phyloP scores from a whole-genome alignment of 2,113 vertebrate genomes.

The Syrmaticus mikado region DNA sequence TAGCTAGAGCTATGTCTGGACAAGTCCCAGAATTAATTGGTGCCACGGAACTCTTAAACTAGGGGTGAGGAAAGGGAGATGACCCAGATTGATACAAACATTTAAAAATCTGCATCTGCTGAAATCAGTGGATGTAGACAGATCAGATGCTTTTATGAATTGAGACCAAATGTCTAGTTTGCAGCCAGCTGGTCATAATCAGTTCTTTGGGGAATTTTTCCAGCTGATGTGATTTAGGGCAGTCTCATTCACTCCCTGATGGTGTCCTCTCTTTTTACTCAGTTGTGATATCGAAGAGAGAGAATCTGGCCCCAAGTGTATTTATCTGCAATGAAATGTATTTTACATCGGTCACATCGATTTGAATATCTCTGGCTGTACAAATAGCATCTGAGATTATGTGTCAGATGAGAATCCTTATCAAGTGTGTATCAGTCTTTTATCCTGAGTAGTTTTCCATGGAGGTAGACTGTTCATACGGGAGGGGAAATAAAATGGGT shows the following conservation, averaged over 20 bases:
- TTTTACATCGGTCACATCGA: neutral
- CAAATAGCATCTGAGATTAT: neutral
- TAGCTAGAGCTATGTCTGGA: neutral
- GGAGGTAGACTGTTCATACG: neutral
- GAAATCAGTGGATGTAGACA: constrained; percentile 11
- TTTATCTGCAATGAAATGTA: constrained; percentile 12
- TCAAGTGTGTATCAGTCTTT: neutral
- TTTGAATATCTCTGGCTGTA: neutral
- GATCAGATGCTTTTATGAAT: constrained; percentile 25
- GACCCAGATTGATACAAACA: constrained; percentile 13
- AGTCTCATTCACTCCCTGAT: neutral
- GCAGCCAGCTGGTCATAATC: constrained; percentile 51
- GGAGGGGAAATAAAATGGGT: neutral
- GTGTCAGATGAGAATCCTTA: neutral
- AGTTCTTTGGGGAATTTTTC: constrained; percentile 49
- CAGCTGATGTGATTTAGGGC: constrained; percentile 54
- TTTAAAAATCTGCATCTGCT: constrained; percentile 18
- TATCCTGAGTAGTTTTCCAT: neutral
- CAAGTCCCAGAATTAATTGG: neutral
- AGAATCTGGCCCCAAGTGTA: neutral
- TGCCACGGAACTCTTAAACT: neutral
- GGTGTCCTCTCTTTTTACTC: neutral
- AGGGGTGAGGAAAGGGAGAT: neutral
- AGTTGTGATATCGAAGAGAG: neutral
- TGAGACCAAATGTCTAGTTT: constrained; percentile 52